A percentile compares a stretch with the other conserved stretches of the same genome.
Conservation (phyloP, 2,113 vertebrate genomes). For the Neopipo cinnamomea region DNA sequence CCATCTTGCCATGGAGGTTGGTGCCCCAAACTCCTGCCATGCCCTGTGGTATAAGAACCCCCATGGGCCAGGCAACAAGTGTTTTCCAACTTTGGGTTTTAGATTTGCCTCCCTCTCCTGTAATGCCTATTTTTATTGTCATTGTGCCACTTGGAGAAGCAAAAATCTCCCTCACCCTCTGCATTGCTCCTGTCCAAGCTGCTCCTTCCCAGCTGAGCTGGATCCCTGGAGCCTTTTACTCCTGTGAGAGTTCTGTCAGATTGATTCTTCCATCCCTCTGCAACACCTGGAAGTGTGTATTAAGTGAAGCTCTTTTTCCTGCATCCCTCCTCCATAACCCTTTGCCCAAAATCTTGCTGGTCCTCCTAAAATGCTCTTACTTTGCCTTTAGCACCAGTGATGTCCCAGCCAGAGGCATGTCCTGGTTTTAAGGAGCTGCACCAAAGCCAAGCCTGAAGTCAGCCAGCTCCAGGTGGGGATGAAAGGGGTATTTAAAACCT, state of each 20-base stretch:
- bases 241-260: background rate
- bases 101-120: background rate
- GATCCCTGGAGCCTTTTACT: background rate
- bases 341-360: background rate
- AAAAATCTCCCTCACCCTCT: background rate
- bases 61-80: background rate
- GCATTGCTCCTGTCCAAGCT: background rate
- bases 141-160: background rate
- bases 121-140: background rate
- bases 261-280: background rate
- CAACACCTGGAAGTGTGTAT: background rate
- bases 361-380: background rate
- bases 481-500: background rate
- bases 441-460: background rate
- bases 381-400: background rate
- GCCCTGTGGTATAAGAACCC: background rate
- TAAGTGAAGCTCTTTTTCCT: background rate
- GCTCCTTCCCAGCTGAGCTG: background rate
- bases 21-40: background rate
- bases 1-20: fast-evolving
- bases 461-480: background rate
- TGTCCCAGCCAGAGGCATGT: background rate
- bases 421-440: background rate
- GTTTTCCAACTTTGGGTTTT: background rate
- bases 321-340: background rate